Base-by-base conservation (phyloP, 2,888 invertebrate species). In the Pilophorus perplexus region DNA sequence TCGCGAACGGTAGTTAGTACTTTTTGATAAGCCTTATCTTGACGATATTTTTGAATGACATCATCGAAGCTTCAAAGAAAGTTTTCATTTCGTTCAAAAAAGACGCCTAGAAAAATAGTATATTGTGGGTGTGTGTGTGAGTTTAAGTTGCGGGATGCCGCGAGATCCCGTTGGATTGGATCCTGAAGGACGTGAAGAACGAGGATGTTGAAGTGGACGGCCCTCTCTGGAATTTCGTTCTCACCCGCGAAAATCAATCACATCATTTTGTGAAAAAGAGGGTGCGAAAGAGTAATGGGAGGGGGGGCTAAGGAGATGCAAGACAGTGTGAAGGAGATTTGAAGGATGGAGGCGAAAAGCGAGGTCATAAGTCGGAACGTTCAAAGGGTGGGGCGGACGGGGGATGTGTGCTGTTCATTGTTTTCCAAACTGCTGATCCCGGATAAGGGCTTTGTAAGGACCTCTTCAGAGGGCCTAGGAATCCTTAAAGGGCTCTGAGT, bases 361-460 rank as follows among this genome's bases (percentile, higher is more conserved):
- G 33, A 33, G 6, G 33, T 33, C 6, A 33, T 8, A 33, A n/a
- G n/a, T n/a, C n/a, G n/a, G 25, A 22, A 50, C 48, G 48, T 2
- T 1, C 10, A 3, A n/a, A n/a, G 23, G 25, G 14, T 6, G n/a
- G 25, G 25, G 48, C 25, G 8, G n/a, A 23, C 22, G 48, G 48
- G 25, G 48, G 48, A 25, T 50, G 48, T 50, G 48, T 50, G 48
- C 48, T 50, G 54, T 54, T 54, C 54, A 54, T 54, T 54, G 54
- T 54, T 54, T 54, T 33, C 33, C 28, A 54, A 54, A 54, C 54
- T 54, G 54, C 54, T 33, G 54, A 54, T 54, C 54, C 54, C 54
- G 20, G 54, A 54, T 54, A 54, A 54, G 54, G 37, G 54, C 54
- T 28, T 54, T 54, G 54, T 54, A 54, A 54, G 54, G 37, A 37